Conservation (phyloP, 2,888 invertebrate genomes). For the Stictocephala bisonia region DNA sequence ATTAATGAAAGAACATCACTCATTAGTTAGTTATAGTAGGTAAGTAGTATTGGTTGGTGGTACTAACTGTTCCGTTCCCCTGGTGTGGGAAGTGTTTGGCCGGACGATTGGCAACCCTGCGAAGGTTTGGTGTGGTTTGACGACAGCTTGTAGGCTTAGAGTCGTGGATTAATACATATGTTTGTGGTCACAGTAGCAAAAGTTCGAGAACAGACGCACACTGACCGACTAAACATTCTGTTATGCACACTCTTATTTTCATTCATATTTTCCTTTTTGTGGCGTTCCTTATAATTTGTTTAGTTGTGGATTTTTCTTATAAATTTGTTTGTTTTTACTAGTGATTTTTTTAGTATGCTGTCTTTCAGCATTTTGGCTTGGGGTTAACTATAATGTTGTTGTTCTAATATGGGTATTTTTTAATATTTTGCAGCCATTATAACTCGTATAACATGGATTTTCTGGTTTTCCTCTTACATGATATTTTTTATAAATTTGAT, state of each 20-base stretch:
- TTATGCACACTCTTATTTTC: constrained; percentile 35
- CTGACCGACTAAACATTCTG: constrained; percentile 29
- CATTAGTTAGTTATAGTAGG: too few relatives aligned
- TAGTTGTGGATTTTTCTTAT: constrained; percentile 40
- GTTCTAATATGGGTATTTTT: not conserved
- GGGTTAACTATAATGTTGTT: not conserved
- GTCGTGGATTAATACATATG: constrained; percentile 40
- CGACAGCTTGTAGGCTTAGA: constrained; percentile 54
- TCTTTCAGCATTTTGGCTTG: constrained; percentile 30
- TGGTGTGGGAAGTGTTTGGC: not conserved
- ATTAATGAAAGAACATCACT: too few relatives aligned
- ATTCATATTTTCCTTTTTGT: constrained; percentile 43
- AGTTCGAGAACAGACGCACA: constrained; percentile 1
- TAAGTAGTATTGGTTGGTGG: too few relatives aligned
- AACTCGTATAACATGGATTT: too few relatives aligned
- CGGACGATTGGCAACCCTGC: constrained; percentile 11
- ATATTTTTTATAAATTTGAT: too few relatives aligned
- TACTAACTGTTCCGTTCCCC: too few relatives aligned
- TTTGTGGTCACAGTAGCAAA: constrained; percentile 24
- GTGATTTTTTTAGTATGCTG: constrained; percentile 31
- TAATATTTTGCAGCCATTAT: too few relatives aligned
- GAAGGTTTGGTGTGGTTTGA: constrained; percentile 53
- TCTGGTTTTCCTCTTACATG: too few relatives aligned
- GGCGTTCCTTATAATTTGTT: constrained; percentile 43
- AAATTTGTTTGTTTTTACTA: constrained; percentile 28